Base-by-base conservation (phyloP, 2,797 vertebrate genomes). In the Gadopsis marmoratus region DNA sequence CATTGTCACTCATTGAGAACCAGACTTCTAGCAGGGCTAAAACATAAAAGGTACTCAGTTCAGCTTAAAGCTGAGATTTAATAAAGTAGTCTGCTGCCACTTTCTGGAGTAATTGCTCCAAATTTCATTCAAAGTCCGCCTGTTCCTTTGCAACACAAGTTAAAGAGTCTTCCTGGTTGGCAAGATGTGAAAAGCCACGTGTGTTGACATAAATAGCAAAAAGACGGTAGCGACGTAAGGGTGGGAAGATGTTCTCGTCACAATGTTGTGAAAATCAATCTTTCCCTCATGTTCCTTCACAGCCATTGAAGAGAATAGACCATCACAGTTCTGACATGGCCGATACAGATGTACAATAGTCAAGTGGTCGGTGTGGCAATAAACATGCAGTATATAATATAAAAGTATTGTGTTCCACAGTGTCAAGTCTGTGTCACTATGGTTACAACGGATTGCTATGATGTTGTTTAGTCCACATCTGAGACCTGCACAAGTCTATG, bases 241-340 rank as follows among this genome's bases (percentile, higher is more conserved):
- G 33, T 33, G 67, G 33, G 53, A 58, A 60, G 29, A 55, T 55
- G 29, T 47, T n/a, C 37, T 14, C 2, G 9, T 69, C 56, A 58
- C 66, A 58, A 59, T 26, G 2, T 54, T 54, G 23, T 16, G 14
- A 56, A 73, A 63, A 74, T 74, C 16, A 35, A 26, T 54, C 41
- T 37, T 37, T 56, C 43, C 31, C 41, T 37, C 14, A 13, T 55
- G 48, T 62, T 43, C 43, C 63, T 47, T 33, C 51, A 11, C 33
- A 53, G 39, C 47, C 48, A 16, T 26, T 2, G 13, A 4, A 66
- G 11, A 26, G 13, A 53, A 53, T 11, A 35, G 29, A 48, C 11
- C 26, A 41, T 41, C 23, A 54, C 16, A 43, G 37, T 7, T 45
- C 14, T 73, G 60, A 64, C 51, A 35, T 35, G 10, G 21, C 48